Base-by-base conservation (phyloP, 2,113 vertebrate genomes). In the Poicephalus meyeri region DNA sequence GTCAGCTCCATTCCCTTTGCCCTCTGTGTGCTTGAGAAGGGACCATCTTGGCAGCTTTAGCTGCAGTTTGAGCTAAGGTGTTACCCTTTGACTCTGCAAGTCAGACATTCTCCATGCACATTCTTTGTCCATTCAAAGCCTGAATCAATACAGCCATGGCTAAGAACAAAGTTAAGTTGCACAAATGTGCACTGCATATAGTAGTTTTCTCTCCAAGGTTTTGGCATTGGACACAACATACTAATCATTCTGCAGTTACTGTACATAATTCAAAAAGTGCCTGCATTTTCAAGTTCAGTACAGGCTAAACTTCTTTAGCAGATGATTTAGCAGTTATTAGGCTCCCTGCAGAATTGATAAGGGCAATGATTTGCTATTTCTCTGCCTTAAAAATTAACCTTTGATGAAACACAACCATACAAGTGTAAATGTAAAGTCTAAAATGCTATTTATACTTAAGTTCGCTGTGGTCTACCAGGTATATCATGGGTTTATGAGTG, bases 301-400 rank as follows among this genome's bases (percentile, higher is more conserved):
- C 11, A 21, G 46, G 11, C 28, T 58, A 49, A 41, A 19, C 25
- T 39, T 21, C 65, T 61, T 86, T 10, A 89, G 41, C 41, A 86
- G 65, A 39, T 0, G 1, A 84, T 68, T 74, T 35, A 24, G 28
- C 63, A 84, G 17, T 58, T 74, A 66, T 26, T 55, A 60, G 13
- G 17, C 39, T 64, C 64, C 29, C 68, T 86, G 26, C 13, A 86
- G 46, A 88, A 91, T 9, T 80, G 64, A 80, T 63, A 66, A 92
- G n/a, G 15, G 11, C 31, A 56, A 60, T 49, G 8, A 83, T 55
- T 92, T 77, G 16, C 63, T 86, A 77, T 16, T 46, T 18, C 39
- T 92, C n/a, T 16, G 39, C 10, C 47, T 92, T 84, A 63, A 95
- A 93, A 89, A 78, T 25, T 25, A 68, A 19, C 39, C 16, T 88